These are phyloP conservation scores for Crenichthys baileyi DNA, from an alignment of 2,797 vertebrate species.

Conservation along the genomic window DNA sequence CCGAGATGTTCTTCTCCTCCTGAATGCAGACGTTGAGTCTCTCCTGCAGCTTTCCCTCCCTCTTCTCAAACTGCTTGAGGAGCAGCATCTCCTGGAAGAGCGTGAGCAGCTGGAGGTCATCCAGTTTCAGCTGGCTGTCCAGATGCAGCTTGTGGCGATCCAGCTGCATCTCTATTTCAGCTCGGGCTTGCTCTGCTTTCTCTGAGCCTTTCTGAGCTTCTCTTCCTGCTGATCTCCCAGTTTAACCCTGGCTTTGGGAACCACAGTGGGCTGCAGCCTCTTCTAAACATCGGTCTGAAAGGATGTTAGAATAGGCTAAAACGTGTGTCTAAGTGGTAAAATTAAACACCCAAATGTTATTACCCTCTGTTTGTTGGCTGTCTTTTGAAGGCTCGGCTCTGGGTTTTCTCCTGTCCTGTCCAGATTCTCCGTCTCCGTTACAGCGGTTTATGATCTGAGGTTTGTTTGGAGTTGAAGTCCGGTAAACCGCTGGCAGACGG, in stretches of 20 bases:
- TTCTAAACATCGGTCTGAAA: slow-evolving; percentile 33
- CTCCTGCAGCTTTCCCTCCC: slow-evolving; percentile 84
- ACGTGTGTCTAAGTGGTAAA: not conserved
- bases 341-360: not conserved
- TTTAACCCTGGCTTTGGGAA: slow-evolving; percentile 41
- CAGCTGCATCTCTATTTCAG: slow-evolving; percentile 83
- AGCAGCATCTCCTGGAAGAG: slow-evolving; percentile 89
- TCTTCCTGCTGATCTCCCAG: slow-evolving; percentile 74
- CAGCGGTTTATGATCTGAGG: slow-evolving; percentile 23
- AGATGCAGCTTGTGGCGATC: slow-evolving; percentile 84
- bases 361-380: slow-evolving; percentile 38
- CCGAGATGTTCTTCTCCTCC: slow-evolving; percentile 81
- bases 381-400: slow-evolving; percentile 40
- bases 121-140: slow-evolving; percentile 86
- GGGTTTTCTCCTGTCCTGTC: slow-evolving; percentile 52
- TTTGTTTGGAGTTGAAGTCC: slow-evolving; percentile 52
- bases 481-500: slow-evolving; percentile 69
- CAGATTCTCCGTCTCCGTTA: slow-evolving; percentile 33
- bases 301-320: not conserved
- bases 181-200: slow-evolving; percentile 83
- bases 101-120: slow-evolving; percentile 73
- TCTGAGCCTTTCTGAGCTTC: slow-evolving; percentile 83
- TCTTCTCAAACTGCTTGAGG: slow-evolving; percentile 86
- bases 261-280: slow-evolving; percentile 5
- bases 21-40: slow-evolving; percentile 68